Evolutionary conservation across 2,113 vertebrate genomes (phyloP).

Genomic region (Malaclemys terrapin): DNA sequence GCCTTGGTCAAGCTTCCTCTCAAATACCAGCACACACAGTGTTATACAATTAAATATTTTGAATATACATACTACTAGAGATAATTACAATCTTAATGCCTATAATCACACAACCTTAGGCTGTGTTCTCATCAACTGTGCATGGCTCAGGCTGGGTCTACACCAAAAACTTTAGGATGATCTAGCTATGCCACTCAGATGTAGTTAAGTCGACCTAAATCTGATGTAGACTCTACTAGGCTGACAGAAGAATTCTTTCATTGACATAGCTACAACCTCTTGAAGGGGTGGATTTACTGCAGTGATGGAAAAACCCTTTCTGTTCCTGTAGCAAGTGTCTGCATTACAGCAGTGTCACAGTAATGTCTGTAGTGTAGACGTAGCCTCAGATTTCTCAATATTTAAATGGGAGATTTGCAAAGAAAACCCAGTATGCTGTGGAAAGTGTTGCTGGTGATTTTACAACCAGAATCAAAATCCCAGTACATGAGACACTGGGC

Average conservation of each 20-base stretch:
- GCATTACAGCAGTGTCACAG: no score
- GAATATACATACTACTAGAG: neutral
- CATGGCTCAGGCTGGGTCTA: neutral
- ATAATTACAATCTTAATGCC: neutral
- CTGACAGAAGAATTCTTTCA: no score
- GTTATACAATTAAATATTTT: neutral
- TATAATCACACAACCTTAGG: neutral
- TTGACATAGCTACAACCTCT: no score
- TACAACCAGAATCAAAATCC: neutral
- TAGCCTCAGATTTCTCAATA: neutral
- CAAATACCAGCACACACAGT: neutral
- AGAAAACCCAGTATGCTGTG: neutral
- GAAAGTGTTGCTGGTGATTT: neutral
- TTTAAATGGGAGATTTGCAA: neutral
- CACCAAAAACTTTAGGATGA: neutral
- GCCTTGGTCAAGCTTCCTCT: neutral
- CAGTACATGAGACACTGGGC: neutral
- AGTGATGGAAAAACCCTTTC: no score
- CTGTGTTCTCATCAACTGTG: constrained; percentile 6
- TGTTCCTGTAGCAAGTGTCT: no score
- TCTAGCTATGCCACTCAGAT: neutral
- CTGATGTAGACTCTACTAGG: no score
- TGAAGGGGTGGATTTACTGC: no score
- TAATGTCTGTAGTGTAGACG: no score
- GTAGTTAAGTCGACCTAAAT: no score